Percentiles rank a stretch among this genome's conserved stretches.
Conservation (phyloP, 2,888 invertebrate species). For the Apodemia hepburni region DNA sequence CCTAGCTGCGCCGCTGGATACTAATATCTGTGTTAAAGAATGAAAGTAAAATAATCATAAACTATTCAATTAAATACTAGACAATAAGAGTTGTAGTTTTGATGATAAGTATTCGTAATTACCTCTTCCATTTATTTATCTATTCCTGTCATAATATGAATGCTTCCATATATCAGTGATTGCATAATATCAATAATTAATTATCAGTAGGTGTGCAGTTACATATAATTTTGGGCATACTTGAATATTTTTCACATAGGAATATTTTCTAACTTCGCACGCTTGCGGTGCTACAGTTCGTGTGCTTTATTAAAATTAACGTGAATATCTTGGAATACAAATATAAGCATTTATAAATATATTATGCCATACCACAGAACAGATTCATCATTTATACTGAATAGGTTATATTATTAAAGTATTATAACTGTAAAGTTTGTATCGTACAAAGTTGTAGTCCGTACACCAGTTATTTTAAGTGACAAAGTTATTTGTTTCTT, state of each 20-base stretch:
- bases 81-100: no score
- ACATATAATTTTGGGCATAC: neutral
- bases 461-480: constrained; percentile 58
- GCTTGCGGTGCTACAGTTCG: neutral
- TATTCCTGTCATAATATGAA: no score
- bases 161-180: no score
- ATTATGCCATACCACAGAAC: constrained; percentile 17
- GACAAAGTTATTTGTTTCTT: constrained; percentile 49
- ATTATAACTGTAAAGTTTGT: constrained; percentile 43
- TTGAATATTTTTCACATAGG: neutral
- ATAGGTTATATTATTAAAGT: constrained; percentile 19
- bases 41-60: no score
- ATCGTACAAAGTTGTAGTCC: constrained; percentile 68
- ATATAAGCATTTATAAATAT: constrained; percentile 19
- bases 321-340: constrained; percentile 14
- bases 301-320: neutral
- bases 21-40: no score
- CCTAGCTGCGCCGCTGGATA: no score
- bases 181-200: no score
- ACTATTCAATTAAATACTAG: no score
- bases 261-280: neutral
- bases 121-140: no score
- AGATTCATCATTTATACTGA: constrained; percentile 13
- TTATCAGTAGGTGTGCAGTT: neutral
- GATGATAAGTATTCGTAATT: no score